Percentiles rank a stretch among this genome's conserved stretches.
Conservation (phyloP, 2,113 vertebrate species). For the Sterna hirundo region DNA sequence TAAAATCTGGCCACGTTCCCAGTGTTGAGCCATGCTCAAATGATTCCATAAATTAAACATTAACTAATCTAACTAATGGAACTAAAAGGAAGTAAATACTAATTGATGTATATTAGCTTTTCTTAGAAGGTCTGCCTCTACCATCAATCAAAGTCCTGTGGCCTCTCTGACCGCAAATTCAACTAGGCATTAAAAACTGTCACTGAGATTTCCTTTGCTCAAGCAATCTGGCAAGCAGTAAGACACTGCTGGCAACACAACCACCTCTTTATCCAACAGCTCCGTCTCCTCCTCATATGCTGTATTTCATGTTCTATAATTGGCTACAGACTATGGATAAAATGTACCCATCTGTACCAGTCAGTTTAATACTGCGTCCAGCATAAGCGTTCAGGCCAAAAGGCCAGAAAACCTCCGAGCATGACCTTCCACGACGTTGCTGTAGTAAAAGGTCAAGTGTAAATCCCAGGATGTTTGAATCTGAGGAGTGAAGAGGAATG, state of each 20-base stretch:
- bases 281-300: not conserved
- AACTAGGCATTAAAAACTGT: not conserved
- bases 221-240: not conserved
- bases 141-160: not conserved
- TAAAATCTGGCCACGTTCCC: constrained; percentile 30
- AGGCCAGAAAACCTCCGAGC: not conserved
- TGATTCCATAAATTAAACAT: constrained; percentile 52
- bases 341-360: not conserved
- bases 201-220: constrained; percentile 9
- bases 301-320: not conserved
- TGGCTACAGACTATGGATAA: not conserved
- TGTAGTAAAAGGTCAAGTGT: not conserved
- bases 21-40: not conserved
- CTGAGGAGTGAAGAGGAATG: not conserved
- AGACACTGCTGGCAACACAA: not conserved
- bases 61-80: constrained; percentile 60
- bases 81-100: constrained; percentile 37
- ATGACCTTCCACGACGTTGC: not conserved
- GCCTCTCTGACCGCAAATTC: not conserved
- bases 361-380: not conserved
- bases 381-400: not conserved
- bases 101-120: constrained; percentile 47
- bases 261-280: not conserved
- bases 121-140: constrained; percentile 40
- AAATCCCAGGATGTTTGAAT: not conserved